Evolutionary conservation across 2,113 vertebrate species (phyloP).

Genomic region (Polypterus senegalus): DNA sequence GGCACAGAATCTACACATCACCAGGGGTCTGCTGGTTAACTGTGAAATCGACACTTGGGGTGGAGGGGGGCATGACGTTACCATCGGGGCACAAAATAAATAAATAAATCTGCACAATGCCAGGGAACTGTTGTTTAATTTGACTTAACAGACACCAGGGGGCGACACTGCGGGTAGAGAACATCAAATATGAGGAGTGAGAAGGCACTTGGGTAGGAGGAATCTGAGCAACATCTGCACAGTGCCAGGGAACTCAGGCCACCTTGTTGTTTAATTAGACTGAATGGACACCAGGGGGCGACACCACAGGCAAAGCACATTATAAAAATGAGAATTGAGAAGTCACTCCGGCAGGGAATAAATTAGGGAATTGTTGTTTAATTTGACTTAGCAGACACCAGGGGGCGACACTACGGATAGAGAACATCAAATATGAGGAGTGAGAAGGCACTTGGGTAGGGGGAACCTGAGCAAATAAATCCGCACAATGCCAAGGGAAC

Average conservation of each 20-base stretch:
- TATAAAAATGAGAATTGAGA: no score
- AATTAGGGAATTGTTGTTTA: no score
- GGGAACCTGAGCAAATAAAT: conserved; percentile 19
- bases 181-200: not conserved
- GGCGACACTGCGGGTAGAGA: not conserved
- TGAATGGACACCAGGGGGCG: no score
- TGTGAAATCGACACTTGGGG: not conserved
- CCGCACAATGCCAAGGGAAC: no score
- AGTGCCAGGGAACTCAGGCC: no score
- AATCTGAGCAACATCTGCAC: conserved; percentile 17
- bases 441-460: conserved; percentile 14
- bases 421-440: not conserved
- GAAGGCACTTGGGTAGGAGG: conserved; percentile 16
- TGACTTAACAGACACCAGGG: not conserved
- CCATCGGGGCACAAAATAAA: conserved; percentile 15
- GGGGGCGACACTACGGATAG: not conserved
- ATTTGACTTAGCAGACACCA: no score
- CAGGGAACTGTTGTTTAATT: conserved; percentile 9
- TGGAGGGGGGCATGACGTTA: conserved; percentile 4
- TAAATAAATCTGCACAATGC: not conserved
- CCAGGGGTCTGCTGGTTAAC: no score
- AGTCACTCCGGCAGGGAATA: no score
- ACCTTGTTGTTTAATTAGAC: no score
- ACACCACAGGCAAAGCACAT: no score
- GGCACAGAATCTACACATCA: no score